A percentile compares a stretch with the other conserved stretches of the same genome.
These are phyloP conservation scores for Arizona elegans DNA, from an alignment of 2,113 vertebrate genomes.

Conservation along the genomic window DNA sequence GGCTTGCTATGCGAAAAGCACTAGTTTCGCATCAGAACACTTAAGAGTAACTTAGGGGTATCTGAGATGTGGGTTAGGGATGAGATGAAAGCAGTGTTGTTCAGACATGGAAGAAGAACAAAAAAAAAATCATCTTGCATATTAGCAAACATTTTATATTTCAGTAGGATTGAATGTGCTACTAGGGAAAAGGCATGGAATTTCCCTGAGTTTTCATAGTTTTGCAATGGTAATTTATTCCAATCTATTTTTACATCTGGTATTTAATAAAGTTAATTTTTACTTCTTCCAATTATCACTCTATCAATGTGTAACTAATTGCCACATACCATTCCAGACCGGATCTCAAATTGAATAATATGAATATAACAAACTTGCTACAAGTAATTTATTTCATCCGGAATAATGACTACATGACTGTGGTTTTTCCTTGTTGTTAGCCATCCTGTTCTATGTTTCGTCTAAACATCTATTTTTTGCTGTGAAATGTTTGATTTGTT, in stretches of 20 bases:
- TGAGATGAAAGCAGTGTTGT: not conserved
- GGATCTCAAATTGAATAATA: constrained; percentile 10
- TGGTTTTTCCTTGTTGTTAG: not conserved
- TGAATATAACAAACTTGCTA: not conserved
- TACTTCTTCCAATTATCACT: not conserved
- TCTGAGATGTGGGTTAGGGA: not conserved
- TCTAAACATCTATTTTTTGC: not conserved
- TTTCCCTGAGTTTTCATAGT: not conserved
- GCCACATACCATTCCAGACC: not conserved
- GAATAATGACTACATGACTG: not conserved
- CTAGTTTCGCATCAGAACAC: not conserved
- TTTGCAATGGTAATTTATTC: constrained; percentile 6
- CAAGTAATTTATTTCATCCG: not conserved
- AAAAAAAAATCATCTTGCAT: not conserved
- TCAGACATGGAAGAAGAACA: not conserved
- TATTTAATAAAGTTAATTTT: constrained; percentile 1
- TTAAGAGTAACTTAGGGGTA: not conserved
- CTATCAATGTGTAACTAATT: constrained; percentile 27
- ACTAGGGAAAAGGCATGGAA: not conserved
- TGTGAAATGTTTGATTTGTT: not conserved
- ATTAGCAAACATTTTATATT: not conserved
- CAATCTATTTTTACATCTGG: rapidly evolving
- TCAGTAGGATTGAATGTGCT: not conserved
- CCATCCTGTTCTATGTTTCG: not conserved
- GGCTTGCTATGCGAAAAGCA: not conserved